Evolutionary conservation across 2,797 vertebrate genomes (phyloP).

Genomic region (Phrynocephalus guinanensis): DNA sequence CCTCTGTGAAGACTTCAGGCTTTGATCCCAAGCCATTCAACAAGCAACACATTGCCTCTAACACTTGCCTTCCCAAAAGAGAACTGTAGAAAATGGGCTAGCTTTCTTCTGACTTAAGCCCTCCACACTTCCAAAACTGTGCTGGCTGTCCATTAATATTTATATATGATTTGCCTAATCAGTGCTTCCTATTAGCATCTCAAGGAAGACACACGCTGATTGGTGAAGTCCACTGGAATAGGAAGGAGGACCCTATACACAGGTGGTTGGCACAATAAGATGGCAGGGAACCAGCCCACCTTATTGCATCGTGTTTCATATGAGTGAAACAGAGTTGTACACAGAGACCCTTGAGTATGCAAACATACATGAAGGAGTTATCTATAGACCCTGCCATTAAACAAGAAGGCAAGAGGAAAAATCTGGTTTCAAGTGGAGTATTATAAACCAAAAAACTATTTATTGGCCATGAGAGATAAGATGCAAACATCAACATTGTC

Average conservation of each 20-base stretch:
- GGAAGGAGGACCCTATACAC: constrained; percentile 9
- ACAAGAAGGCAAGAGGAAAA: background rate
- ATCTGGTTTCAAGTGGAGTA: constrained; percentile 29
- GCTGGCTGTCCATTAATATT: background rate
- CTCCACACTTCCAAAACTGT: background rate
- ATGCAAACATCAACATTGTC: background rate
- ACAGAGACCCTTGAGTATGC: background rate
- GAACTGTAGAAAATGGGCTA: background rate
- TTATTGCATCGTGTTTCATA: constrained; percentile 28
- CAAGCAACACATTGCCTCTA: background rate
- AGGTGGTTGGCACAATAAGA: background rate
- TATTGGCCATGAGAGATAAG: background rate
- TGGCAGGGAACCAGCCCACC: constrained; percentile 10
- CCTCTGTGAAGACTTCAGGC: background rate
- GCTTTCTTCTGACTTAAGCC: background rate
- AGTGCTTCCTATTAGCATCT: background rate
- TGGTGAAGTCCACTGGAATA: constrained; percentile 30
- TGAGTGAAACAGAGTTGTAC: constrained; percentile 30
- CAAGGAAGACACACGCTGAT: background rate
- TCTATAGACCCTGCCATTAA: background rate
- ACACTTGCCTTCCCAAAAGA: too few species aligned
- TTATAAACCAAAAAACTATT: constrained; percentile 9
- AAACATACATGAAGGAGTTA: constrained; percentile 6
- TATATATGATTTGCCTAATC: background rate
- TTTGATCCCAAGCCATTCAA: background rate